phyloP scores from a whole-genome alignment of 2,888 invertebrate species.

The Apoderus coryli region DNA sequence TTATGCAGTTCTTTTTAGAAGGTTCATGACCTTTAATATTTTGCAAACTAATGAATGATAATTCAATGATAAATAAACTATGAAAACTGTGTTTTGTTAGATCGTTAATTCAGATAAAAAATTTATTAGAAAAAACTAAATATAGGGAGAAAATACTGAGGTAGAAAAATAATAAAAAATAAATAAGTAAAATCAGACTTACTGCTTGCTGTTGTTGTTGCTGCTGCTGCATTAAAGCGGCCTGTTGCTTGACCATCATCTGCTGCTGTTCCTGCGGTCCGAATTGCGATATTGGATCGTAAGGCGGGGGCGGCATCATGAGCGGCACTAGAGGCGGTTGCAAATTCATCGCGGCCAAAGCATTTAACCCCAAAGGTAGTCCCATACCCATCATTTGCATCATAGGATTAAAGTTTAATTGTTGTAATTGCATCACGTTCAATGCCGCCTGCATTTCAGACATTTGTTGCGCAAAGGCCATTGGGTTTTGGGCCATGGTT shows the following conservation, averaged over 20 bases:
- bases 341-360: constrained; percentile 86
- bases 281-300: constrained; percentile 51
- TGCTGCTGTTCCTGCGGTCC: constrained; percentile 34
- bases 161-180: constrained; percentile 3
- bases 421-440: constrained; percentile 71
- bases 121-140: too few relatives aligned
- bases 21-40: too few relatives aligned
- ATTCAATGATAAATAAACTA: too few relatives aligned
- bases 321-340: constrained; percentile 83
- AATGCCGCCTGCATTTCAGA: constrained; percentile 75
- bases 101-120: too few relatives aligned
- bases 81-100: too few relatives aligned
- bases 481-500: constrained; percentile 32
- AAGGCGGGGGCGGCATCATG: constrained; percentile 75
- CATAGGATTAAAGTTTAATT: constrained; percentile 73
- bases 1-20: too few relatives aligned
- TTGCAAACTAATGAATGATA: too few relatives aligned
- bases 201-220: too few relatives aligned
- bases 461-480: constrained; percentile 57
- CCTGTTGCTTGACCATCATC: constrained; percentile 57
- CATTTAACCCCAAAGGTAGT: constrained; percentile 63
- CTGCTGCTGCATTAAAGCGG: constrained; percentile 54
- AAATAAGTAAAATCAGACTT: constrained; percentile 23
- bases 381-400: constrained; percentile 81
- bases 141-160: too few relatives aligned